Conservation (phyloP, 1,140 invertebrate species). For the Listronotus oregonensis region DNA sequence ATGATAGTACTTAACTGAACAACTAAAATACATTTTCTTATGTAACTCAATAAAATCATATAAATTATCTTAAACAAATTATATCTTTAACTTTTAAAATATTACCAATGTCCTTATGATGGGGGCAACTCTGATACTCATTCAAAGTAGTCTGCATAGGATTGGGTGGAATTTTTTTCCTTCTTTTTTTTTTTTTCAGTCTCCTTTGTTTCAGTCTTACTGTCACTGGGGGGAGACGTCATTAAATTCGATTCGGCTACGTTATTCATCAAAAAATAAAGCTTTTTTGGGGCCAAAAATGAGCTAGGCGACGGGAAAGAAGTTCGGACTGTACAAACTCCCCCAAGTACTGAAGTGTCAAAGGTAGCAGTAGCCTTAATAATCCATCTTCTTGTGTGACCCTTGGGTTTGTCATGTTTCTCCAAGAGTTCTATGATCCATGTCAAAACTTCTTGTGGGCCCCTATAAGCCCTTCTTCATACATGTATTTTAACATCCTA, state of each 20-base stretch:
- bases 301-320: constrained; percentile 81
- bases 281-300: constrained; percentile 83
- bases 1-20: constrained; percentile 51
- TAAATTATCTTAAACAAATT: too few species aligned
- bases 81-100: too few species aligned
- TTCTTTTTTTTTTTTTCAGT: constrained; percentile 54
- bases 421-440: constrained; percentile 94
- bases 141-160: constrained; percentile 55
- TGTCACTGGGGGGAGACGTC: constrained; percentile 52
- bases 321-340: constrained; percentile 92
- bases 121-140: constrained; percentile 86
- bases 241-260: constrained; percentile 56
- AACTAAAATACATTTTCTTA: constrained; percentile 42
- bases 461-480: constrained; percentile 89
- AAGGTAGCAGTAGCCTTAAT: constrained; percentile 78
- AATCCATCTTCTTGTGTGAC: constrained; percentile 78
- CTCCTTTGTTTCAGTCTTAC: constrained; percentile 48
- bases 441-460: constrained; percentile 90
- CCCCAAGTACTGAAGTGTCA: constrained; percentile 84
- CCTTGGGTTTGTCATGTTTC: constrained; percentile 72
- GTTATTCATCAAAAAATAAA: constrained; percentile 68
- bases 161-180: constrained; percentile 43
- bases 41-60: constrained; percentile 2
- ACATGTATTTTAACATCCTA: constrained; percentile 87
- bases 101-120: constrained; percentile 77